Evolutionary conservation across 2,113 vertebrate species (phyloP).

Genomic region (Carassius carassius): DNA sequence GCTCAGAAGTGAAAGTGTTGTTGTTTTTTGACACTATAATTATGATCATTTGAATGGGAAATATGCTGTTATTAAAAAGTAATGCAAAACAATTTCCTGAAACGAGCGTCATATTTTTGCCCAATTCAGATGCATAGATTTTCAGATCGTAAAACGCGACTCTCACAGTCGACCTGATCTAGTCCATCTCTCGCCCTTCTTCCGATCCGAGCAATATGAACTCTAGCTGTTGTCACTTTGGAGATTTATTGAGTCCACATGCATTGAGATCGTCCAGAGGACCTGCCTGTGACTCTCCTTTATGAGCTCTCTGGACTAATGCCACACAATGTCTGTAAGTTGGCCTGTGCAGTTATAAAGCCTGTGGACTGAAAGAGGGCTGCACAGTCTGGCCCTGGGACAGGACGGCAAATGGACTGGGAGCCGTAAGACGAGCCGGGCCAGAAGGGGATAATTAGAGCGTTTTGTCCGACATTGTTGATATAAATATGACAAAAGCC

Average conservation of each 20-base stretch:
- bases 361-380: conserved; percentile 80
- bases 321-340: conserved; percentile 83
- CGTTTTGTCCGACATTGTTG: conserved; percentile 91
- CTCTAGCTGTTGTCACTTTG: conserved; percentile 50
- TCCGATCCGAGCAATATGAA: background rate
- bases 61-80: too few species aligned
- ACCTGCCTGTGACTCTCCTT: conserved; percentile 75
- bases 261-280: conserved; percentile 63
- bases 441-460: conserved; percentile 94
- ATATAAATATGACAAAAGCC: conserved; percentile 94
- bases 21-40: too few species aligned
- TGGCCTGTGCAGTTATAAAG: conserved; percentile 82
- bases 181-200: background rate
- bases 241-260: conserved; percentile 65
- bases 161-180: background rate
- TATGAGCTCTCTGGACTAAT: conserved; percentile 78
- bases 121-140: too few species aligned
- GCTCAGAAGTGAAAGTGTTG: too few species aligned
- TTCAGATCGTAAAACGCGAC: background rate
- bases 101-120: too few species aligned
- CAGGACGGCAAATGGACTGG: conserved; percentile 80
- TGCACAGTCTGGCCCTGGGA: conserved; percentile 84
- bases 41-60: too few species aligned
- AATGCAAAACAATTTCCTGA: too few species aligned
- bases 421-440: conserved; percentile 76